Evolutionary conservation across 2,113 vertebrate genomes (phyloP), one percentile per base, ranked within the genome.

Genomic region (Bubo scandiacus): DNA sequence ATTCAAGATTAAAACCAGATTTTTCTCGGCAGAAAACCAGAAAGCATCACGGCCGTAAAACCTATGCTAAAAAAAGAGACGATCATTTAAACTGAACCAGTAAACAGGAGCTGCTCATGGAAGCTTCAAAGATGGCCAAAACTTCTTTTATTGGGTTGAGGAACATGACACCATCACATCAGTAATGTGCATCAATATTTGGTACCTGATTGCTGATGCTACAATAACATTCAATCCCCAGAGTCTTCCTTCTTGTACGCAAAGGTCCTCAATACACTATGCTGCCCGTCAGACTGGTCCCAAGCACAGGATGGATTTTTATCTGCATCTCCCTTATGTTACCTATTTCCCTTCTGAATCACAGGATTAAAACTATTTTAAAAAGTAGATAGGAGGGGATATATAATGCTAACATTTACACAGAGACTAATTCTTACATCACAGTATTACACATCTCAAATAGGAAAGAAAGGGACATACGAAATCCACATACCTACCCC

Each of bases 1-100:
- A 85, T 52, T 73, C n/a, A 86, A 29, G n/a, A 95, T 83, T 68
- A 81, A 96, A 96, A 78, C 2, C 90, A 94, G 61, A 88, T 85
- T 90, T 71, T 77, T 79, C 79, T 51, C 7, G 3, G 84, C 62
- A 86, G 77, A 67, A 93, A 81, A 40, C 16, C 32, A 65, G 34
- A 67, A 11, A 59, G 22, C 11, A 40, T 45, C 25, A 43, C 0
- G 0, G 38, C 19, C 47, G 61, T 52, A 91, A 92, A 92, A 45
- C 6, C 47, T 40, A 29, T 2, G 7, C 38, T 34, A 42, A 75
- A 57, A 75, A 2, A 16, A 47, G 10, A 36, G 25, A 54, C 0
- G 0, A 45, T n/a, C 0, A 2, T 27, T 85, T 65, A 57, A 90
- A 79, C 9, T n/a, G 49, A 67, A 61, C 15, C 18, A 65, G 58